A percentile compares a stretch with the other conserved stretches of the same genome.
phyloP scores from a whole-genome alignment of 2,888 invertebrate genomes.

The Leucophora obtusa region DNA sequence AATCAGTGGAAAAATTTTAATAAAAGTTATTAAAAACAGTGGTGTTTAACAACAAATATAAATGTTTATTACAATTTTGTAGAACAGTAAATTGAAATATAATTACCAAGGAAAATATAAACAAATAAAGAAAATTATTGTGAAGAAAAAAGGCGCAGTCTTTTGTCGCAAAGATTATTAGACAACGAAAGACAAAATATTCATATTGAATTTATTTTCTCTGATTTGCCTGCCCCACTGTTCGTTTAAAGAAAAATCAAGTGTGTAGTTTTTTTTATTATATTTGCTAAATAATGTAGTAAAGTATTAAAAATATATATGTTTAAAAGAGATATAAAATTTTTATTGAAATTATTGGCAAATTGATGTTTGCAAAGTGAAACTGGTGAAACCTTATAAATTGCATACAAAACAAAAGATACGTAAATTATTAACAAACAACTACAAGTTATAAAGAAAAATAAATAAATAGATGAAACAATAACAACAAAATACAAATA shows the following conservation, averaged over 20 bases:
- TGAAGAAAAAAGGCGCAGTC: slow-evolving; percentile 61
- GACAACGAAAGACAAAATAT: not conserved
- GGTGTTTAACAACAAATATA: not conserved
- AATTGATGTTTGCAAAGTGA: slow-evolving; percentile 29
- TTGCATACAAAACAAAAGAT: not conserved
- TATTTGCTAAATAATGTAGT: not conserved
- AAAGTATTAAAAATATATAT: not conserved
- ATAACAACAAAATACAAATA: not conserved
- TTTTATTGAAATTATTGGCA: not conserved
- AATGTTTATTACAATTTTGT: not conserved
- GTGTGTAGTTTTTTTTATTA: not conserved
- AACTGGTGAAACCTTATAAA: slow-evolving; percentile 57
- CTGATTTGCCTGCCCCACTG: not conserved
- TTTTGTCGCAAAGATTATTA: slow-evolving; percentile 42
- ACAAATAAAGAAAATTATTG: not conserved
- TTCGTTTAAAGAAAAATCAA: slow-evolving; percentile 3
- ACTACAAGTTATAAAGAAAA: not conserved
- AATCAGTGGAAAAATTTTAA: not conserved
- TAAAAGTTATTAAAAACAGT: not conserved
- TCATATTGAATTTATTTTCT: not conserved
- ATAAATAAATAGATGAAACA: not conserved
- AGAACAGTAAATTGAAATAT: not conserved
- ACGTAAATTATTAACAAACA: slow-evolving; percentile 1
- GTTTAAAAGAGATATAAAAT: not conserved
- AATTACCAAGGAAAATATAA: not conserved